Conservation (phyloP, 2,888 invertebrate species). For the Aelia acuminata region DNA sequence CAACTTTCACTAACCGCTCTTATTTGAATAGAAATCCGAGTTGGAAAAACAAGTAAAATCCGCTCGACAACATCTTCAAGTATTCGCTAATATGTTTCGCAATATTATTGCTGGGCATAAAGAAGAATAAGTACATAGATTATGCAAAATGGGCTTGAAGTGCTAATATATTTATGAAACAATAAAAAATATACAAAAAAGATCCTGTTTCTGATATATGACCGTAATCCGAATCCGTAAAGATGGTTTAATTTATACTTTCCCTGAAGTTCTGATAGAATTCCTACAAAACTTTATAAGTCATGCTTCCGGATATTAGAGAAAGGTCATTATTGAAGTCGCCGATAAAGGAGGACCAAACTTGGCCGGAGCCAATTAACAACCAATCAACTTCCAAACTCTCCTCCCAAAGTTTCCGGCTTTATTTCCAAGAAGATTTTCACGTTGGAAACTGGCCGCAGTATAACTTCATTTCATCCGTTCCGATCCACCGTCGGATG, state of each 20-base stretch:
- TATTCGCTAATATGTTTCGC: too few species aligned
- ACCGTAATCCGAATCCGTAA: too few species aligned
- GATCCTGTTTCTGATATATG: too few species aligned
- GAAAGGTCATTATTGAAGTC: constrained; percentile 5
- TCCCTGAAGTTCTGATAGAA: neutral
- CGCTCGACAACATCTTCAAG: too few species aligned
- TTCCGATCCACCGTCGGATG: neutral
- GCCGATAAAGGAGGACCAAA: neutral
- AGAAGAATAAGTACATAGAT: too few species aligned
- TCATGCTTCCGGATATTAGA: neutral
- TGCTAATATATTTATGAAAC: too few species aligned
- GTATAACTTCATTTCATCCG: neutral
- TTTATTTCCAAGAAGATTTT: neutral
- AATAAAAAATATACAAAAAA: too few species aligned
- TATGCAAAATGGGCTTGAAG: too few species aligned
- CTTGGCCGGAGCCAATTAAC: neutral
- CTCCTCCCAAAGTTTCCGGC: neutral
- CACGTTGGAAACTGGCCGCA: neutral
- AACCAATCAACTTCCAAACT: neutral
- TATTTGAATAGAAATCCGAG: too few species aligned
- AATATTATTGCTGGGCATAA: too few species aligned
- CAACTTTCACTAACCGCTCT: too few species aligned
- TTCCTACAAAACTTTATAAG: neutral
- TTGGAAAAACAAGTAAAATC: too few species aligned
- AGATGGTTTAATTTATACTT: neutral